These are phyloP conservation scores for Gobio occitaniae DNA, from an alignment of 2,797 vertebrate genomes.

Conservation along the genomic window DNA sequence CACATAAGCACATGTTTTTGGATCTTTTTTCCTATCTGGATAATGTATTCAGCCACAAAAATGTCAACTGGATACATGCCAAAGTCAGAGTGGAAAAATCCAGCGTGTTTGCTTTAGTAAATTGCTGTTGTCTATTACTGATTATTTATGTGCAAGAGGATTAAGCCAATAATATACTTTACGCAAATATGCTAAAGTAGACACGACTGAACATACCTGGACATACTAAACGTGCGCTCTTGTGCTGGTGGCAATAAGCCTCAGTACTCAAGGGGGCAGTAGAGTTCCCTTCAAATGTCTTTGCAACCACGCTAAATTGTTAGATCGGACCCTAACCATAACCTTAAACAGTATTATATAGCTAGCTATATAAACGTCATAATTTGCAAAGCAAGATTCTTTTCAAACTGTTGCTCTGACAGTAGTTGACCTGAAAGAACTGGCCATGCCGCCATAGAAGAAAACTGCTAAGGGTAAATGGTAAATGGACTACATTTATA, in stretches of 20 bases:
- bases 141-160: slow-evolving; percentile 17
- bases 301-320: background rate
- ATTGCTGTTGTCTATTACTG: slow-evolving; percentile 8
- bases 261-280: background rate
- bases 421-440: background rate
- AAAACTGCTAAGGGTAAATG: background rate
- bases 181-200: background rate
- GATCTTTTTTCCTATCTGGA: background rate
- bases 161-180: slow-evolving; percentile 19
- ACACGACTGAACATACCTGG: background rate
- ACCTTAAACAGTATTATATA: background rate
- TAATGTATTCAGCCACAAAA: slow-evolving; percentile 17
- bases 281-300: slow-evolving; percentile 1
- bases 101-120: slow-evolving; percentile 13
- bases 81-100: slow-evolving; percentile 1
- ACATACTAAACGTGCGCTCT: background rate
- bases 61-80: slow-evolving; percentile 11
- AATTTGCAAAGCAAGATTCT: no score
- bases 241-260: background rate
- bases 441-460: background rate
- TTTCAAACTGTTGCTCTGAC: background rate
- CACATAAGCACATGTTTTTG: background rate
- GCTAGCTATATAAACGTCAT: background rate
- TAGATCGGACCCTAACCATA: background rate
- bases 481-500: no score